phyloP scores from a whole-genome alignment of 1,140 invertebrate genomes.

The Armadillidium nasatum region DNA sequence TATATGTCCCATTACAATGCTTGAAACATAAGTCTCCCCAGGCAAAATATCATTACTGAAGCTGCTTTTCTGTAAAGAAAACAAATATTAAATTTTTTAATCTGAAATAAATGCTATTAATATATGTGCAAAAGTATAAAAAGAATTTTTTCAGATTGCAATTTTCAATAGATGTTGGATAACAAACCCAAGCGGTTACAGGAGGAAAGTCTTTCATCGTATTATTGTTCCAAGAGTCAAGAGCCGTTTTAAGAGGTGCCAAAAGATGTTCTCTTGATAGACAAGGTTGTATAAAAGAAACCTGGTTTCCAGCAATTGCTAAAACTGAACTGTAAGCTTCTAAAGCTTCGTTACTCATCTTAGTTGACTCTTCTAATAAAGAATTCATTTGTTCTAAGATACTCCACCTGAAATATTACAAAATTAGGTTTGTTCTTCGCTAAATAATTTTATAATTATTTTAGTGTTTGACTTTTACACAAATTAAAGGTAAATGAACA shows the following conservation, averaged over 20 bases:
- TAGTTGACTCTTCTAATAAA: constrained; percentile 51
- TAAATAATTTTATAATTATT: too few species aligned
- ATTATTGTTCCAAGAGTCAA: constrained; percentile 51
- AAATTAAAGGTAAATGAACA: too few species aligned
- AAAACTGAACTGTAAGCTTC: constrained; percentile 42
- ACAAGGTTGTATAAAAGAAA: constrained; percentile 53
- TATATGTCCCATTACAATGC: constrained; percentile 52
- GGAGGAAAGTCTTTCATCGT: constrained; percentile 50
- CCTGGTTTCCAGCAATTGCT: constrained; percentile 38
- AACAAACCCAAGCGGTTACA: constrained; percentile 48
- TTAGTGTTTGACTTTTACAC: too few species aligned
- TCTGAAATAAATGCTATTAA: not conserved
- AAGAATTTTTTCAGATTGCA: not conserved
- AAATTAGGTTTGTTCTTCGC: too few species aligned
- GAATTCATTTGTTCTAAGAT: constrained; percentile 56
- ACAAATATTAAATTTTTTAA: not conserved
- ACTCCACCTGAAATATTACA: constrained; percentile 49
- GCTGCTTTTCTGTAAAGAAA: constrained; percentile 56
- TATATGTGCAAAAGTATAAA: not conserved
- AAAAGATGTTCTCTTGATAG: constrained; percentile 50
- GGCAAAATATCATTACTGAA: constrained; percentile 74
- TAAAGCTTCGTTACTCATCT: constrained; percentile 30
- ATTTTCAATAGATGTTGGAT: not conserved
- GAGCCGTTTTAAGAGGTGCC: constrained; percentile 48
- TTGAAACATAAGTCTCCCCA: constrained; percentile 70